These are phyloP conservation scores for Anthopleura xanthogrammica DNA, from an alignment of 92 coral and sea anemone species.

Conservation along the genomic window DNA sequence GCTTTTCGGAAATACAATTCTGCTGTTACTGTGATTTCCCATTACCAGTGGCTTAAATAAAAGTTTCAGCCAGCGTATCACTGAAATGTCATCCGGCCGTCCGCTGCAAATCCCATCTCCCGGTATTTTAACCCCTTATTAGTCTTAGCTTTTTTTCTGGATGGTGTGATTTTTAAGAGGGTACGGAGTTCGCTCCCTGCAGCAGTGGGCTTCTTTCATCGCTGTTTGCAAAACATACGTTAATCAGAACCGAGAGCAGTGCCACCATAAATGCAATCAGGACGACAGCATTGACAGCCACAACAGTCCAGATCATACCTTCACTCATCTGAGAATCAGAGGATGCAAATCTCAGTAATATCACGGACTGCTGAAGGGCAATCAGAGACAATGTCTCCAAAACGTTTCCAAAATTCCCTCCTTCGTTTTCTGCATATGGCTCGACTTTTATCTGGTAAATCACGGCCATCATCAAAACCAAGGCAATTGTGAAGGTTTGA, in stretches of 20 bases:
- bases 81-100: too few relatives aligned
- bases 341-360: constrained; percentile 44
- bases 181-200: neutral
- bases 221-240: neutral
- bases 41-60: too few relatives aligned
- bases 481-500: constrained; percentile 57
- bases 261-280: neutral
- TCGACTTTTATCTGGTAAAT: constrained; percentile 43
- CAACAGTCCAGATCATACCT: constrained; percentile 34
- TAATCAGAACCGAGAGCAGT: neutral
- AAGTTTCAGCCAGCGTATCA: too few relatives aligned
- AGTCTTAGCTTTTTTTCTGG: too few relatives aligned
- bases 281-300: constrained; percentile 23
- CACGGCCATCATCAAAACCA: constrained; percentile 36
- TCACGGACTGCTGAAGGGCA: constrained; percentile 53
- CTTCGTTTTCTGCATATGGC: constrained; percentile 35
- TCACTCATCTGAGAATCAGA: constrained; percentile 12
- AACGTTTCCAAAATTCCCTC: constrained; percentile 38
- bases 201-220: neutral
- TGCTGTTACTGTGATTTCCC: too few relatives aligned
- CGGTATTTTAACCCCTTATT: too few relatives aligned
- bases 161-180: too few relatives aligned
- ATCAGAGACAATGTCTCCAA: constrained; percentile 44
- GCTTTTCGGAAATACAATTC: too few relatives aligned
- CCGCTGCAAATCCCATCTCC: too few relatives aligned